These are phyloP conservation scores for Hypsibius dujardini DNA, from an alignment of 1,140 invertebrate species.

Conservation along the genomic window DNA sequence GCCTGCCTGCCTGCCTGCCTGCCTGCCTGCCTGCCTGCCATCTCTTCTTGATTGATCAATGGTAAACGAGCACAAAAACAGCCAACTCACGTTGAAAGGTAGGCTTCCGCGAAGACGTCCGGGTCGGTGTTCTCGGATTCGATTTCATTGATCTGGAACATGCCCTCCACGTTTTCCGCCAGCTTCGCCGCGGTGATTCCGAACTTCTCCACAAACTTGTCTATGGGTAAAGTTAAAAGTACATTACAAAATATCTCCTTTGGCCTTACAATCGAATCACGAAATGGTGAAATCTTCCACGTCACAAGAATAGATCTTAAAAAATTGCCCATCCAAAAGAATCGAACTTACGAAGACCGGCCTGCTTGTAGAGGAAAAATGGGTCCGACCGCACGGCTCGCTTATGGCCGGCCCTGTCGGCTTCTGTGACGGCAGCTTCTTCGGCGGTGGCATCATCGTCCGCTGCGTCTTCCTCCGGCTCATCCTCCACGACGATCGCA, in stretches of 20 bases:
- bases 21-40: too few relatives aligned
- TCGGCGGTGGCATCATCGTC: conserved; percentile 38
- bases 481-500: conserved; percentile 30
- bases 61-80: too few relatives aligned
- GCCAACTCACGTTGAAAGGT: conserved; percentile 30
- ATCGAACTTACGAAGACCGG: conserved; percentile 48
- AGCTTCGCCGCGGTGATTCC: conserved; percentile 88
- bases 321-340: conserved; percentile 14
- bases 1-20: too few relatives aligned
- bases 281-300: background rate
- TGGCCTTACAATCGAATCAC: too few relatives aligned
- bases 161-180: conserved; percentile 86
- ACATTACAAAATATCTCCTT: background rate
- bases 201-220: conserved; percentile 66
- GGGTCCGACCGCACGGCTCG: conserved; percentile 65
- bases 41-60: too few relatives aligned
- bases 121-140: conserved; percentile 70
- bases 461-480: conserved; percentile 34
- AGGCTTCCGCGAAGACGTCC: conserved; percentile 56
- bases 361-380: conserved; percentile 64
- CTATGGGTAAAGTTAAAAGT: conserved; percentile 26
- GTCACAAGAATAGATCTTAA: conserved; percentile 14
- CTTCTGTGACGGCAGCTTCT: conserved; percentile 40
- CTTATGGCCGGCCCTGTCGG: conserved; percentile 45
- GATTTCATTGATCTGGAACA: conserved; percentile 90